Conservation (phyloP, 2,797 vertebrate genomes). For the Etheostoma perlongum region DNA sequence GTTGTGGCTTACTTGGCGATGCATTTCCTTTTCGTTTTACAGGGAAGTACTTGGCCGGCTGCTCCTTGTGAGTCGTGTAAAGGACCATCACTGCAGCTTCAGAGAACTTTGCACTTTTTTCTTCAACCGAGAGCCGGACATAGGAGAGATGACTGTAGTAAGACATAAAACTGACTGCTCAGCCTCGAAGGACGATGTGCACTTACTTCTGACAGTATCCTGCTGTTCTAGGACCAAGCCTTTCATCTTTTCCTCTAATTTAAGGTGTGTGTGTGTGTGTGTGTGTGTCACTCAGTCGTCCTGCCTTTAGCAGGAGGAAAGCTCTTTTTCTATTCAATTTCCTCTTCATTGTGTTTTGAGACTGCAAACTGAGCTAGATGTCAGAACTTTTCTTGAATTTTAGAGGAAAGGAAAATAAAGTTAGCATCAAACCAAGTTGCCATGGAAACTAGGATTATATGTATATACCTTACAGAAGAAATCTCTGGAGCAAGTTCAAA, state of each 20-base stretch:
- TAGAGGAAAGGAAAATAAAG: conserved; percentile 37
- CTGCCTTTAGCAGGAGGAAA: conserved; percentile 30
- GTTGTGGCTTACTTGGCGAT: no score
- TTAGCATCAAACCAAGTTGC: conserved; percentile 52
- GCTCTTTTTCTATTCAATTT: conserved; percentile 53
- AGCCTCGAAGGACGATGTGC: conserved; percentile 55
- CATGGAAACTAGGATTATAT: conserved; percentile 71
- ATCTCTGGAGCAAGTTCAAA: conserved; percentile 24
- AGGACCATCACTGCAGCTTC: conserved; percentile 9
- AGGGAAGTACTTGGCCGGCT: conserved; percentile 89
- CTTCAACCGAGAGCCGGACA: neutral
- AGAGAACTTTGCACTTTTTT: conserved; percentile 74
- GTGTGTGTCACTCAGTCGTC: conserved; percentile 34
- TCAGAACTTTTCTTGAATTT: conserved; percentile 53
- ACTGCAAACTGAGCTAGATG: conserved; percentile 59
- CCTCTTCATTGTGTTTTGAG: conserved; percentile 51
- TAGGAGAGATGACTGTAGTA: neutral
- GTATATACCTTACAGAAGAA: conserved; percentile 64
- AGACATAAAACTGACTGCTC: conserved; percentile 4
- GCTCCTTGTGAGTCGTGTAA: conserved; percentile 77
- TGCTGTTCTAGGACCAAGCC: conserved; percentile 74
- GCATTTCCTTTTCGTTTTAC: conserved; percentile 13
- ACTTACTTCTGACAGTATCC: conserved; percentile 62
- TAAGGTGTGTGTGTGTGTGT: conserved; percentile 51
- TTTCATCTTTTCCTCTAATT: conserved; percentile 46